Evolutionary conservation across 2,888 invertebrate genomes (phyloP), one percentile per base, ranked within the genome.

Genomic region (Oasisia sp.): DNA sequence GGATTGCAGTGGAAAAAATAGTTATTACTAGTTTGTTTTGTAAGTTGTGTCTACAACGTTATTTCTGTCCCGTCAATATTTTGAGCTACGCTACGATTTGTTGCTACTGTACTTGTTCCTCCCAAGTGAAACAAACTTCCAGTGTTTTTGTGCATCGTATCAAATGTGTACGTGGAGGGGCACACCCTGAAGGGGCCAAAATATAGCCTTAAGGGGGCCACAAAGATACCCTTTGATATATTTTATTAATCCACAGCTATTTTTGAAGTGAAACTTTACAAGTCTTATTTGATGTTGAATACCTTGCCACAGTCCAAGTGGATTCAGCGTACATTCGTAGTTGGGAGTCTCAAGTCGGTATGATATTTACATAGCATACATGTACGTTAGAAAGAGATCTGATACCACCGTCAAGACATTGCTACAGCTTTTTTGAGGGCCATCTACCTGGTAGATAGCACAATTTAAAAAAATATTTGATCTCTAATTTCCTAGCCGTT

Each of bases 201-300:
- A 74, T n/a, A 74, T 74, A 74, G n/a, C 74, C 74, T 74, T 14
- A 74, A 74, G 74, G 74, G 74, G 74, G 74, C 74, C 74, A 74
- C 74, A 74, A 74, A 74, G 3, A 27, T 74, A 74, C 74, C 74
- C 74, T 74, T 74, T 27, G n/a, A n/a, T 74, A 74, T 74, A 74
- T 74, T 74, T 74, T 74, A 74, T 7, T 74, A 74, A 74, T 74
- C 19, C 74, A 74, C n/a, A 74, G 74, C 27, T 74, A 74, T 74
- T 74, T 74, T 74, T 74, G 27, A 74, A 74, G 74, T 74, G 74
- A 74, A 74, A 74, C 74, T 74, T 74, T 74, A 74, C 74, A 74
- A 74, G 27, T 74, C 74, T 74, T 74, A 19, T 74, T 74, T n/a
- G 74, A 74, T 74, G 27, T 74, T 27, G 74, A 74, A 74, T 5